Conservation (phyloP, 2,797 vertebrate species). For the Channallabes apus region DNA sequence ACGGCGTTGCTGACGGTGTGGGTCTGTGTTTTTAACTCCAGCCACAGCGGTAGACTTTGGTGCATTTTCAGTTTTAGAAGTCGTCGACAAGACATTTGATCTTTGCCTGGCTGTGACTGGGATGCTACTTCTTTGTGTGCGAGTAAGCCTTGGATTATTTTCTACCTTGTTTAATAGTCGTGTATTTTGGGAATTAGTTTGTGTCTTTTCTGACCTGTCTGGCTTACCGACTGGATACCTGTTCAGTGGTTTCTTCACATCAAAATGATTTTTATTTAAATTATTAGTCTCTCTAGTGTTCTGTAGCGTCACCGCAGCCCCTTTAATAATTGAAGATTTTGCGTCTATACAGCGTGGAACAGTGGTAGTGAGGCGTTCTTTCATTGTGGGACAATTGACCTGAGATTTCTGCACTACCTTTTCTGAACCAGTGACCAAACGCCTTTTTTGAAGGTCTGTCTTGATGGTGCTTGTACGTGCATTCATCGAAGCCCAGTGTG, state of each 20-base stretch:
- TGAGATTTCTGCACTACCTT: background rate
- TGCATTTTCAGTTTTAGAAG: conserved; percentile 8
- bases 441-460: background rate
- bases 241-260: background rate
- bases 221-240: background rate
- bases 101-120: background rate
- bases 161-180: background rate
- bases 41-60: background rate
- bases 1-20: background rate
- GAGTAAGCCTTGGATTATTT: background rate
- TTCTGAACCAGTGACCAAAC: background rate
- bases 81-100: background rate
- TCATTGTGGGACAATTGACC: background rate
- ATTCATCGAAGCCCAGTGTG: background rate
- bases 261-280: background rate
- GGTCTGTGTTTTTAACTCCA: background rate
- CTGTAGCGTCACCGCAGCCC: background rate
- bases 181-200: background rate
- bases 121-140: background rate
- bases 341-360: background rate
- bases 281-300: background rate
- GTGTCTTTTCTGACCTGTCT: background rate
- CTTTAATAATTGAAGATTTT: background rate
- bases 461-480: background rate
- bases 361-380: background rate